Percentiles rank a stretch among this genome's conserved stretches.
These are phyloP conservation scores for Arrhopalites spinosus DNA, from an alignment of 2,888 invertebrate genomes.

Conservation along the genomic window DNA sequence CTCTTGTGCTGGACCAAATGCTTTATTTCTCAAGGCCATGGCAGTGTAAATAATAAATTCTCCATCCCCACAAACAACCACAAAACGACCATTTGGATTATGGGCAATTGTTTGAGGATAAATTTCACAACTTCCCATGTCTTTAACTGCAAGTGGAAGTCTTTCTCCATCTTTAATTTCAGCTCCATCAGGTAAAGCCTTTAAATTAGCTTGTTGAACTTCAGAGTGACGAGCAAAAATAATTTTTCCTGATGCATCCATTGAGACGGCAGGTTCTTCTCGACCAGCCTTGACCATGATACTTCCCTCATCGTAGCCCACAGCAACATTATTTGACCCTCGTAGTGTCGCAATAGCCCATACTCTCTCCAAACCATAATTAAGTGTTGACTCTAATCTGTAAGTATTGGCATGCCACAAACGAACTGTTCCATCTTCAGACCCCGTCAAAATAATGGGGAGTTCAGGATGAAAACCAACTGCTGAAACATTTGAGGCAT, in stretches of 20 bases:
- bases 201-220: constrained; percentile 94
- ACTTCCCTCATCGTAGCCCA: constrained; percentile 97
- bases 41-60: constrained; percentile 99
- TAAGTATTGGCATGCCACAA: constrained; percentile 99
- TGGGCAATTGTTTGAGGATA: constrained; percentile 98
- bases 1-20: constrained; percentile 96
- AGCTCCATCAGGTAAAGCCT: constrained; percentile 76
- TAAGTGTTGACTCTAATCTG: constrained; percentile 91
- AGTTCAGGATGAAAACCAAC: constrained; percentile 98
- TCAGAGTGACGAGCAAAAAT: constrained; percentile 99
- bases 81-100: constrained; percentile 94
- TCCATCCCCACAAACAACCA: constrained; percentile 98
- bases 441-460: constrained; percentile 94
- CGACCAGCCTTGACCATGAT: constrained; percentile 94
- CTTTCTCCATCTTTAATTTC: constrained; percentile 84
- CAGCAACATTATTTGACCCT: constrained; percentile 93
- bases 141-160: constrained; percentile 91
- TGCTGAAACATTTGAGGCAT: constrained; percentile 66
- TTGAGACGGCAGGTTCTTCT: constrained; percentile 98
- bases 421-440: constrained; percentile 96
- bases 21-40: constrained; percentile 98
- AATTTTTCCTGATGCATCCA: constrained; percentile 98
- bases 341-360: constrained; percentile 94
- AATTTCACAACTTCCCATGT: constrained; percentile 99
- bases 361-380: constrained; percentile 96